phyloP scores from a whole-genome alignment of 2,888 invertebrate genomes.

The Limenitis camilla region DNA sequence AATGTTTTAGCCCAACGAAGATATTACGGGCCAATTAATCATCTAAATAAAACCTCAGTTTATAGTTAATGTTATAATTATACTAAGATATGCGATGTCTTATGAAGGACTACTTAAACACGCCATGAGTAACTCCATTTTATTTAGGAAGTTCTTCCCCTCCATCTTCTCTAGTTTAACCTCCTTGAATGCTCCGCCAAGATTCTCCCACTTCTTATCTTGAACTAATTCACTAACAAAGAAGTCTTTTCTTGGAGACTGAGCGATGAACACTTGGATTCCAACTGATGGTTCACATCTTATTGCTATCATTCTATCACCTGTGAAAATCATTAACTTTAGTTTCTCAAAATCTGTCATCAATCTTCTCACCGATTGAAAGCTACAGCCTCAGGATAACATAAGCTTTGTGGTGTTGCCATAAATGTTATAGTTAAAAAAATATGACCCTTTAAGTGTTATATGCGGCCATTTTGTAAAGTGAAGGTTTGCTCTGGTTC shows the following conservation, averaged over 20 bases:
- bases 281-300: constrained; percentile 92
- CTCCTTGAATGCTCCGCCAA: constrained; percentile 94
- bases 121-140: constrained; percentile 97
- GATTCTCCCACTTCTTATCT: constrained; percentile 94
- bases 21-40: too few species aligned
- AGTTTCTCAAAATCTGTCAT: background rate
- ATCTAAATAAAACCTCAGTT: background rate
- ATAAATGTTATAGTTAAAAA: too few species aligned
- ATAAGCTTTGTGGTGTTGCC: too few species aligned
- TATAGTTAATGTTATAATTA: background rate
- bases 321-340: constrained; percentile 36
- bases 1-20: too few species aligned
- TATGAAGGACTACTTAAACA: constrained; percentile 84
- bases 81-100: background rate
- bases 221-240: constrained; percentile 90
- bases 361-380: too few species aligned
- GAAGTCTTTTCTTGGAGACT: constrained; percentile 90
- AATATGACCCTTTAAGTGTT: too few species aligned
- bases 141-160: constrained; percentile 95
- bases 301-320: constrained; percentile 89
- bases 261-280: constrained; percentile 91
- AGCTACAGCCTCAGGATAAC: too few species aligned
- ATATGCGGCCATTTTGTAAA: too few species aligned
- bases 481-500: too few species aligned
- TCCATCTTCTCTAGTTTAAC: constrained; percentile 94